Conservation (phyloP, 2,888 invertebrate genomes). For the Zootermopsis nevadensis region DNA sequence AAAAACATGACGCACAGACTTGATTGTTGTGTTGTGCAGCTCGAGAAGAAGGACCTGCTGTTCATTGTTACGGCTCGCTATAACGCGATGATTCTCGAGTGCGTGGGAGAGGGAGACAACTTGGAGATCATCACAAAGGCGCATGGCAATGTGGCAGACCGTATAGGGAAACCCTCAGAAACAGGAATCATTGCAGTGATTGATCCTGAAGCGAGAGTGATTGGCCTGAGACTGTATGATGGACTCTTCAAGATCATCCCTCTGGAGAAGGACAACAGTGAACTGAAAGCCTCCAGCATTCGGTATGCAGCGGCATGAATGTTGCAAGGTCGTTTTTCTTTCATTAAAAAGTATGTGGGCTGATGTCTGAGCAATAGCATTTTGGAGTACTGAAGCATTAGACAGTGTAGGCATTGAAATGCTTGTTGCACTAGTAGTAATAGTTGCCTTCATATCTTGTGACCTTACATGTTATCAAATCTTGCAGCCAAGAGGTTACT, state of each 20-base stretch:
- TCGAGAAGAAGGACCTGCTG: conserved; percentile 90
- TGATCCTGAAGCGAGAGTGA: conserved; percentile 94
- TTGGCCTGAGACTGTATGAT: conserved; percentile 95
- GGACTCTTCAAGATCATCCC: conserved; percentile 98
- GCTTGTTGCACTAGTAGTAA: too few relatives aligned
- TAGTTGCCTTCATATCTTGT: too few relatives aligned
- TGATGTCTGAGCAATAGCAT: too few relatives aligned
- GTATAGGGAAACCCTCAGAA: conserved; percentile 94
- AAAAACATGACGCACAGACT: neutral
- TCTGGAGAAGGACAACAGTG: conserved; percentile 91
- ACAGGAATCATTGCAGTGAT: conserved; percentile 96
- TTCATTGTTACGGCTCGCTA: conserved; percentile 94
- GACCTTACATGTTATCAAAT: too few relatives aligned
- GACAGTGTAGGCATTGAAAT: too few relatives aligned
- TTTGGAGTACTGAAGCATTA: too few relatives aligned
- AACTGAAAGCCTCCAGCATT: conserved; percentile 88
- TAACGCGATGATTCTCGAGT: conserved; percentile 98
- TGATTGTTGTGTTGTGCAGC: conserved; percentile 68
- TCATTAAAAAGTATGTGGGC: too few relatives aligned
- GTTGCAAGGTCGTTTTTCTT: too few relatives aligned
- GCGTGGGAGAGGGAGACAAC: conserved; percentile 80
- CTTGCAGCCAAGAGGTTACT: too few relatives aligned
- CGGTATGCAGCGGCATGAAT: conserved; percentile 61
- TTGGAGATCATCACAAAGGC: conserved; percentile 95
- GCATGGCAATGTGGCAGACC: conserved; percentile 95